phyloP scores from a whole-genome alignment of 35 echinoderm and acorn worm species.

The Lytechinus variegatus region DNA sequence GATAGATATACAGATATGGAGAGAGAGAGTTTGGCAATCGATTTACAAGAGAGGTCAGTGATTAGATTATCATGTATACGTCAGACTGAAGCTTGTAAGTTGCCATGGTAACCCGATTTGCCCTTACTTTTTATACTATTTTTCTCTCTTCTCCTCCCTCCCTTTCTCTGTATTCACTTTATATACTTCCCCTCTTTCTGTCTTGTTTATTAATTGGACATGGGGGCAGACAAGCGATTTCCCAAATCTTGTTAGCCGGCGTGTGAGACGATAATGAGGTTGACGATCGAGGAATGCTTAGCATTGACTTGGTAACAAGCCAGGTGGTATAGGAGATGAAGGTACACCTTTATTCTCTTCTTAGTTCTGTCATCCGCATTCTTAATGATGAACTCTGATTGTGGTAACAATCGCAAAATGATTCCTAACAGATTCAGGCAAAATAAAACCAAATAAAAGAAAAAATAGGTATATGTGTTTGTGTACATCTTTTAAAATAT shows the following conservation, averaged over 20 bases:
- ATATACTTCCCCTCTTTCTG: not conserved
- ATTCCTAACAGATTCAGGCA: too few relatives aligned
- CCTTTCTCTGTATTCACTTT: not conserved
- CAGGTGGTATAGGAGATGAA: not conserved
- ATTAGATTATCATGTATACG: conserved; percentile 21
- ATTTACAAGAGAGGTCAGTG: conserved; percentile 34
- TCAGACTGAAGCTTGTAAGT: conserved; percentile 33
- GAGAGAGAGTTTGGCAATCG: not conserved
- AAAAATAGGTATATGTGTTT: too few relatives aligned
- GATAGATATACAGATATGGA: not conserved
- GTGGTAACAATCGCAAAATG: too few relatives aligned
- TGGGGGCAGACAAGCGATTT: conserved; percentile 18
- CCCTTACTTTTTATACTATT: not conserved
- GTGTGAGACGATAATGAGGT: conserved; percentile 6
- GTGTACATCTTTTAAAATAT: too few relatives aligned
- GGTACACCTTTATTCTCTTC: not conserved
- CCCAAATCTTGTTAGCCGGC: not conserved
- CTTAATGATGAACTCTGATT: too few relatives aligned
- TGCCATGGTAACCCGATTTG: not conserved
- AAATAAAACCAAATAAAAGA: too few relatives aligned
- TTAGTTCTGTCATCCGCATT: not conserved
- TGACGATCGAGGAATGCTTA: not conserved
- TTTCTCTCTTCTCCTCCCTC: not conserved
- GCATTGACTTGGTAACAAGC: not conserved
- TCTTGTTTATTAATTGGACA: conserved; percentile 40